Evolutionary conservation across 1,140 invertebrate species (phyloP).

Genomic region (Rhynchophorus ferrugineus): DNA sequence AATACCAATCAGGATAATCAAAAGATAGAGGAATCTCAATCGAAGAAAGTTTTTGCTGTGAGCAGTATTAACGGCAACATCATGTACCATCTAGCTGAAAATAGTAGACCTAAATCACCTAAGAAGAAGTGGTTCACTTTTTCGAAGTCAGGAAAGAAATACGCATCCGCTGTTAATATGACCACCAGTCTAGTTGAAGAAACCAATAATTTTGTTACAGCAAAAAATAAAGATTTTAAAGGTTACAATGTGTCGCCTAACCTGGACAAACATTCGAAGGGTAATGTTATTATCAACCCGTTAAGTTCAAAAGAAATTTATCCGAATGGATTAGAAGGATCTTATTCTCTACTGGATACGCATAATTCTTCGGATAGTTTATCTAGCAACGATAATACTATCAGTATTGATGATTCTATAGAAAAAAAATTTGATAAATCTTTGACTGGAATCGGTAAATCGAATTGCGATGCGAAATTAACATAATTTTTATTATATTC

Average conservation of each 20-base stretch:
- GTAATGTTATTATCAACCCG: slow-evolving; percentile 48
- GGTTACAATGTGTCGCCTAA: slow-evolving; percentile 30
- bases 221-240: slow-evolving; percentile 39
- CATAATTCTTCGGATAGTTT: slow-evolving; percentile 38
- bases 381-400: slow-evolving; percentile 30
- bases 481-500: slow-evolving; percentile 3
- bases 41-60: slow-evolving; percentile 70
- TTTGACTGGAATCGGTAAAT: slow-evolving; percentile 10
- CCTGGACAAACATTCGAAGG: slow-evolving; percentile 29
- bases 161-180: slow-evolving; percentile 32
- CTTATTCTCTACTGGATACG: slow-evolving; percentile 35
- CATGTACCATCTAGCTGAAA: slow-evolving; percentile 66
- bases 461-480: slow-evolving; percentile 1
- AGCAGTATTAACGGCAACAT: slow-evolving; percentile 81
- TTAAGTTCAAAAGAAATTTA: slow-evolving; percentile 41
- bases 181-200: slow-evolving; percentile 36
- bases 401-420: slow-evolving; percentile 30
- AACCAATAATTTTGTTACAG: slow-evolving; percentile 32
- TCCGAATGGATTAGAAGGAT: slow-evolving; percentile 35
- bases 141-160: slow-evolving; percentile 35
- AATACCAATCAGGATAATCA: slow-evolving; percentile 36
- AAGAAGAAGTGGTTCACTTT: slow-evolving; percentile 39
- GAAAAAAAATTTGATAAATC: slow-evolving; percentile 16
- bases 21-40: slow-evolving; percentile 43
- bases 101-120: slow-evolving; percentile 33